Percentiles rank a stretch among this genome's conserved stretches.
Conservation (phyloP, 2,797 vertebrate genomes). For the Lepus townsendii region DNA sequence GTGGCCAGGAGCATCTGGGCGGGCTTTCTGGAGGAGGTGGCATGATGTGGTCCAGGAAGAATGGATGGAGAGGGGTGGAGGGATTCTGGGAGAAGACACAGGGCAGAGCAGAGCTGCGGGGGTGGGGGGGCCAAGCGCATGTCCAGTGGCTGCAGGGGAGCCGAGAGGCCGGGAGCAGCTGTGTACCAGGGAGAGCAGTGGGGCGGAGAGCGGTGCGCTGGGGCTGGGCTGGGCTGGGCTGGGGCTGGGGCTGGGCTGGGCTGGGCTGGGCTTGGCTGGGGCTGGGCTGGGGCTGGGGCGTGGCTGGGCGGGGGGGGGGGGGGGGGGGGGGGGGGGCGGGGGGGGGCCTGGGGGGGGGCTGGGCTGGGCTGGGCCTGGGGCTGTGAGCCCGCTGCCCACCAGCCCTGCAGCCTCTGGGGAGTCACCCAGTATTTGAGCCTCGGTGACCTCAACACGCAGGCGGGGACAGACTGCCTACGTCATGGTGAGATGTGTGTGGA, state of each 20-base stretch:
- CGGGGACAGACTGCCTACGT: rapidly evolving
- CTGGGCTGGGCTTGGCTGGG: no score
- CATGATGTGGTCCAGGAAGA: not conserved
- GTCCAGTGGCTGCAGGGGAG: not conserved
- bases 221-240: no score
- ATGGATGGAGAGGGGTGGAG: not conserved
- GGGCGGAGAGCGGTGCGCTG: not conserved
- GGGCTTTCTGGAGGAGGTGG: not conserved
- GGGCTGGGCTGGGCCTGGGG: no score
- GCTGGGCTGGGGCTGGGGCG: no score
- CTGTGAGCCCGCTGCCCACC: not conserved
- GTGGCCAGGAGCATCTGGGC: not conserved
- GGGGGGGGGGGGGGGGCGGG: no score
- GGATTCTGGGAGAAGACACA: not conserved
- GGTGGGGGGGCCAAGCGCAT: rapidly evolving
- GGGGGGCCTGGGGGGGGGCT: no score
- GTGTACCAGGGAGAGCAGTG: not conserved
- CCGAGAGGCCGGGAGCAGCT: rapidly evolving
- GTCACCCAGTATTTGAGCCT: not conserved
- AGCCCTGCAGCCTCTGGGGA: no score
- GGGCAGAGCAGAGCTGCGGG: not conserved
- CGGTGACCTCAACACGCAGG: not conserved
- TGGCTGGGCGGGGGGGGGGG: no score
- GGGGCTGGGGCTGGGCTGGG: no score
- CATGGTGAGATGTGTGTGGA: rapidly evolving